Conservation (phyloP, 2,888 invertebrate genomes). For the Clostera curtula region DNA sequence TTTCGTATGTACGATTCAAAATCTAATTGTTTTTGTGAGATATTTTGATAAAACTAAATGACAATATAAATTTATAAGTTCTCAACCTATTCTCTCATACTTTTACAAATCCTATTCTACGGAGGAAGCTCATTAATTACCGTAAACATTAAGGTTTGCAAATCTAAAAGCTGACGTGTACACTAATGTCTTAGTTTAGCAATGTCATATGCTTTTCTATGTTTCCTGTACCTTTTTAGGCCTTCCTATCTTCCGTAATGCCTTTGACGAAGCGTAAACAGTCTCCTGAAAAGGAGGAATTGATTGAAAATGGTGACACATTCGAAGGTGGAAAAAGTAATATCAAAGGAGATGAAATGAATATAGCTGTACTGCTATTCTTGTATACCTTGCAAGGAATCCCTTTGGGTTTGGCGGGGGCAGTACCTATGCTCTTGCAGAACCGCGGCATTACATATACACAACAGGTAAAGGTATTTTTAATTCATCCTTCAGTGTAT, state of each 20-base stretch:
- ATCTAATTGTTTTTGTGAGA: no score
- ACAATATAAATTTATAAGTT: no score
- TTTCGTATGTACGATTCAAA: no score
- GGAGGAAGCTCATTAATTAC: conserved; percentile 10
- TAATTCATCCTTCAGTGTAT: conserved; percentile 3
- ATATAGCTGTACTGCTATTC: conserved; percentile 91
- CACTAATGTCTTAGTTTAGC: conserved; percentile 36
- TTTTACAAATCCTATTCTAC: conserved; percentile 1
- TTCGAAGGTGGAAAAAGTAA: conserved; percentile 49
- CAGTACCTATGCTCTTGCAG: conserved; percentile 96
- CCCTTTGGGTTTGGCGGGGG: conserved; percentile 94
- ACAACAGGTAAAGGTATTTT: conserved; percentile 79
- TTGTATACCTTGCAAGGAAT: conserved; percentile 96
- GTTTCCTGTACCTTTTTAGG: conserved; percentile 33
- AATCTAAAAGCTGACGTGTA: conserved; percentile 48
- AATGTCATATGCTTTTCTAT: conserved; percentile 10
- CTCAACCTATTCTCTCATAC: no score
- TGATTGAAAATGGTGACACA: conserved; percentile 59
- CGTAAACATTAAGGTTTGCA: conserved; percentile 56
- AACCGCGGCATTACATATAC: conserved; percentile 94
- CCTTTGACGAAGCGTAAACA: conserved; percentile 59
- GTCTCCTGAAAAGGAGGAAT: conserved; percentile 49
- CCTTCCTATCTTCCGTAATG: conserved; percentile 50
- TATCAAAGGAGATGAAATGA: conserved; percentile 83
- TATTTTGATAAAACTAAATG: no score